Evolutionary conservation across 2,888 invertebrate species (phyloP).

Genomic region (Phlogophora meticulosa): DNA sequence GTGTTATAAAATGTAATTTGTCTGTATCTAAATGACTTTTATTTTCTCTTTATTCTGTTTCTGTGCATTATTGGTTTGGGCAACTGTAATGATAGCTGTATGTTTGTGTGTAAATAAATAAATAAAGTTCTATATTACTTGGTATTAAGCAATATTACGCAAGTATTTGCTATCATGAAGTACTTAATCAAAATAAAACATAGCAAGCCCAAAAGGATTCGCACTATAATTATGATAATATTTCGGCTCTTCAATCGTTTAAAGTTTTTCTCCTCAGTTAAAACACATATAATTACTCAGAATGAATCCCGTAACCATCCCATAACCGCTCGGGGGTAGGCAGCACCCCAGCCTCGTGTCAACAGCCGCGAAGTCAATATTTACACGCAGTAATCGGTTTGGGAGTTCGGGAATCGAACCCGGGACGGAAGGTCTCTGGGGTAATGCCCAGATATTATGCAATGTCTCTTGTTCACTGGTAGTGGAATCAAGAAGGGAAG

Average conservation of each 20-base stretch:
- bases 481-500: neutral
- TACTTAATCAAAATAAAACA: no score
- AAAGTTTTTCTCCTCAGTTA: conserved; percentile 22
- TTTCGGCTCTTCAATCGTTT: neutral
- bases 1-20: no score
- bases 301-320: conserved; percentile 24
- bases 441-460: conserved; percentile 31
- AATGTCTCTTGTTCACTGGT: neutral
- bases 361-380: conserved; percentile 74
- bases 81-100: no score
- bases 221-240: no score
- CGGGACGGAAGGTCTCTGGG: conserved; percentile 55
- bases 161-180: no score
- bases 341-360: conserved; percentile 54
- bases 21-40: no score
- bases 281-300: conserved; percentile 32
- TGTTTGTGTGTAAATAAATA: no score
- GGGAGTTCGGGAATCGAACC: conserved; percentile 75
- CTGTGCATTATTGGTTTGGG: no score
- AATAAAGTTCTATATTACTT: no score
- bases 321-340: conserved; percentile 20
- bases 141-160: no score
- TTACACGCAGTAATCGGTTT: conserved; percentile 79
- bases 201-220: no score
- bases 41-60: no score